A percentile compares a stretch with the other conserved stretches of the same genome.
phyloP scores from a whole-genome alignment of 2,797 vertebrate species.

The Threskiornis aethiopicus region DNA sequence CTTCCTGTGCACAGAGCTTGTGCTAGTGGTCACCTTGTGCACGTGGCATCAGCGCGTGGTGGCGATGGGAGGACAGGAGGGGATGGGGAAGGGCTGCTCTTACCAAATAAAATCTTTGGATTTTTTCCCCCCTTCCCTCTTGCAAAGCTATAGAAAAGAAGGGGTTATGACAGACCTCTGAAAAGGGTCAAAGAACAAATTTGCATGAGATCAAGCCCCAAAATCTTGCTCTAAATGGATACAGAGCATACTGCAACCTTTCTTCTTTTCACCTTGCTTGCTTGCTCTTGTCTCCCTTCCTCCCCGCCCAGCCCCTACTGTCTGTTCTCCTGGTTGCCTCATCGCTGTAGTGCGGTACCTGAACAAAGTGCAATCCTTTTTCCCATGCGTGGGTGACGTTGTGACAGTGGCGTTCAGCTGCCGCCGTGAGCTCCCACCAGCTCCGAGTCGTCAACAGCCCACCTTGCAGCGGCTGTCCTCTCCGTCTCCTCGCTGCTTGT shows the following conservation, averaged over 20 bases:
- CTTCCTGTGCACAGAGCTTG: not conserved
- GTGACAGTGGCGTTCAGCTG: not conserved
- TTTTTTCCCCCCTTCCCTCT: not conserved
- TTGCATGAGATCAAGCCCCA: not conserved
- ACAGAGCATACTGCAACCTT: not conserved
- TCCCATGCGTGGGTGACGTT: rapidly evolving
- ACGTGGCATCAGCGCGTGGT: rapidly evolving
- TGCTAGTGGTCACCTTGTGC: not conserved
- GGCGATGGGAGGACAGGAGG: not conserved
- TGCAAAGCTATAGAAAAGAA: not conserved
- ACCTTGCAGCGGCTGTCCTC: not conserved
- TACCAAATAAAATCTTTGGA: not conserved
- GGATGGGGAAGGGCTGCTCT: not conserved
- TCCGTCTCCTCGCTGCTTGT: not conserved
- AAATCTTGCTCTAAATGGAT: not conserved
- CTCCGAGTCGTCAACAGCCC: rapidly evolving
- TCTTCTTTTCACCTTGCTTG: not conserved
- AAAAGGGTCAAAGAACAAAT: not conserved
- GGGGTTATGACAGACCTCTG: not conserved
- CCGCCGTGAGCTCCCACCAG: not conserved
- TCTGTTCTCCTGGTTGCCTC: not conserved
- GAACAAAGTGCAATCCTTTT: not conserved
- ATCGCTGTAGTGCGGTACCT: rapidly evolving
- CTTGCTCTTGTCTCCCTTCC: not conserved
- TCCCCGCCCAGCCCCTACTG: not conserved